A percentile compares a stretch with the other conserved stretches of the same genome.
These are phyloP conservation scores for Drosophila grimshawi DNA, from an alignment of 1,140 invertebrate genomes.

Conservation along the genomic window DNA sequence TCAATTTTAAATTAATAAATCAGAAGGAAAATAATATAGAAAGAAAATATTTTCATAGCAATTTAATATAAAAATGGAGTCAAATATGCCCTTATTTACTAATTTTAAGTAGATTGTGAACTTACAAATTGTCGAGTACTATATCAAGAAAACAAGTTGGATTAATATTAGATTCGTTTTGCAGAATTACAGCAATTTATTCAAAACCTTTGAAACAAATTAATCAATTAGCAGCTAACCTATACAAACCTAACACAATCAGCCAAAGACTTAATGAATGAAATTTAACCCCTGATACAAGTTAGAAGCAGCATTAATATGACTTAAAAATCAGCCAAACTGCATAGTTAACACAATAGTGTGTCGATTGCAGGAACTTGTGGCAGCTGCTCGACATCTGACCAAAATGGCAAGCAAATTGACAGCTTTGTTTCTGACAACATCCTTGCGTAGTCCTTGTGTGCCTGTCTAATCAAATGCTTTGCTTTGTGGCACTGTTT, in stretches of 20 bases:
- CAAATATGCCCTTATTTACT: no score
- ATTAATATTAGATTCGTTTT: background rate
- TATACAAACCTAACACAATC: background rate
- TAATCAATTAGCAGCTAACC: background rate
- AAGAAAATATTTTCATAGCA: no score
- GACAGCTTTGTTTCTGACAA: conserved; percentile 37
- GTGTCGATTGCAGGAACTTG: background rate
- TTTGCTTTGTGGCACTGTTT: conserved; percentile 68
- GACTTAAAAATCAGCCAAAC: conserved; percentile 5
- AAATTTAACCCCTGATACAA: background rate
- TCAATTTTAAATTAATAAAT: no score
- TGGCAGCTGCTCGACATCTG: conserved; percentile 9
- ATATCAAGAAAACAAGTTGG: no score
- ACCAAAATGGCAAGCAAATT: conserved; percentile 21
- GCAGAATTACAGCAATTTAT: background rate
- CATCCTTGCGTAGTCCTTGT: conserved; percentile 5
- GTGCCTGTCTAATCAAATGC: conserved; percentile 63
- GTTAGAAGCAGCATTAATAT: background rate
- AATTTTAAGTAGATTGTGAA: no score
- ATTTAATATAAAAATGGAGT: no score
- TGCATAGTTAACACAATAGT: conserved; percentile 11
- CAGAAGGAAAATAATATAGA: no score
- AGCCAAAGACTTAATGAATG: conserved; percentile 13
- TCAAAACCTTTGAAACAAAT: background rate
- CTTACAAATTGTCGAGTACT: no score